Evolutionary conservation across 2,888 invertebrate genomes (phyloP).

Genomic region (Brachyptera risi): DNA sequence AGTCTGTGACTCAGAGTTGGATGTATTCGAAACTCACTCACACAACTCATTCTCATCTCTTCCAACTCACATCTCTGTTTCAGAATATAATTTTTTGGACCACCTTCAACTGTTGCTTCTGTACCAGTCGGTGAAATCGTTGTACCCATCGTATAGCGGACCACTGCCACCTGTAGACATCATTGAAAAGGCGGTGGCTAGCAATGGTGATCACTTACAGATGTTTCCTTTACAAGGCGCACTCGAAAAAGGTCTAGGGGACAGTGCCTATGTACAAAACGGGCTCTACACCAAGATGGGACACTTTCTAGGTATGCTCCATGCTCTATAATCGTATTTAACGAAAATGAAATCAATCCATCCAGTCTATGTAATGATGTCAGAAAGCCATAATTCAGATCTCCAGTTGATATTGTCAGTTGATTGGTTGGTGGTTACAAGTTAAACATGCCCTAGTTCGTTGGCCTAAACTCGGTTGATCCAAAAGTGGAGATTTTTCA

Average conservation of each 20-base stretch:
- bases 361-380: no score
- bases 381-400: neutral
- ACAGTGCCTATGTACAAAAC: conserved; percentile 51
- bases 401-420: no score
- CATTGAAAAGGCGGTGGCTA: conserved; percentile 43
- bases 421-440: no score
- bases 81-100: conserved; percentile 46
- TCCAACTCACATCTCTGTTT: no score
- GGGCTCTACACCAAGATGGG: conserved; percentile 54
- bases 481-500: no score
- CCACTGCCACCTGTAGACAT: conserved; percentile 47
- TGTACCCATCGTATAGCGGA: conserved; percentile 47
- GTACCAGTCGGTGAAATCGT: conserved; percentile 51
- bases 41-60: no score
- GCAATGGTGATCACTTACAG: conserved; percentile 42
- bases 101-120: conserved; percentile 50
- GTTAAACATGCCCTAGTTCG: no score
- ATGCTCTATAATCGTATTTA: no score
- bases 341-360: no score
- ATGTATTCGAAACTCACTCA: no score
- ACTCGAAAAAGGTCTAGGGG: conserved; percentile 55
- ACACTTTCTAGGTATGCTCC: conserved; percentile 54
- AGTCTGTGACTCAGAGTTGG: no score
- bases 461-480: no score
- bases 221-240: conserved; percentile 48